Conservation (phyloP, 1,140 invertebrate genomes). For the Oppia nitens region DNA sequence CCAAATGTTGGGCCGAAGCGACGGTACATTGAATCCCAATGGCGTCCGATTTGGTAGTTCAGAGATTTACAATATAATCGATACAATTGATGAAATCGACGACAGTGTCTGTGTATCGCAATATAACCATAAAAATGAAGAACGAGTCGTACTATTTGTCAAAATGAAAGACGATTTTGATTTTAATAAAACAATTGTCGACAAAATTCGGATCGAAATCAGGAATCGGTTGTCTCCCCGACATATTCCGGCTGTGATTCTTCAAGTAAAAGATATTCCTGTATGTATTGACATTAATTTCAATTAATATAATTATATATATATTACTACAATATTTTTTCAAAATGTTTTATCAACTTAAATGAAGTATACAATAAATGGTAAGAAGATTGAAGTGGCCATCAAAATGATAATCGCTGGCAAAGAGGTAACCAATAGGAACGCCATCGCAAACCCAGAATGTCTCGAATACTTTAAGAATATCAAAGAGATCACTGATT, state of each 20-base stretch:
- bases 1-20: conserved; percentile 40
- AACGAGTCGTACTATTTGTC: conserved; percentile 38
- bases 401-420: conserved; percentile 35
- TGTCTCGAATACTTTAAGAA: neutral
- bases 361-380: conserved; percentile 41
- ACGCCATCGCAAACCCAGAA: neutral
- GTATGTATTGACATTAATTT: no score
- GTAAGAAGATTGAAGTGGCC: conserved; percentile 43
- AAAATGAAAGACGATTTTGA: conserved; percentile 30
- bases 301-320: no score
- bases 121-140: conserved; percentile 29
- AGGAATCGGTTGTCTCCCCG: conserved; percentile 32
- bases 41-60: conserved; percentile 44
- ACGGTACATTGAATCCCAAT: conserved; percentile 44
- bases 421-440: neutral
- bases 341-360: no score
- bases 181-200: conserved; percentile 29
- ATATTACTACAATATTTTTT: no score
- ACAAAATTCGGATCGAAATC: conserved; percentile 29
- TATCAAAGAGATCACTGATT: no score
- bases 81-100: conserved; percentile 33
- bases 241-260: conserved; percentile 36
- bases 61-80: conserved; percentile 41
- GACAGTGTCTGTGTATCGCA: conserved; percentile 38
- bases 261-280: conserved; percentile 35